These are phyloP conservation scores for Protomyctophum bolini DNA, from an alignment of 2,113 vertebrate species.

Conservation along the genomic window DNA sequence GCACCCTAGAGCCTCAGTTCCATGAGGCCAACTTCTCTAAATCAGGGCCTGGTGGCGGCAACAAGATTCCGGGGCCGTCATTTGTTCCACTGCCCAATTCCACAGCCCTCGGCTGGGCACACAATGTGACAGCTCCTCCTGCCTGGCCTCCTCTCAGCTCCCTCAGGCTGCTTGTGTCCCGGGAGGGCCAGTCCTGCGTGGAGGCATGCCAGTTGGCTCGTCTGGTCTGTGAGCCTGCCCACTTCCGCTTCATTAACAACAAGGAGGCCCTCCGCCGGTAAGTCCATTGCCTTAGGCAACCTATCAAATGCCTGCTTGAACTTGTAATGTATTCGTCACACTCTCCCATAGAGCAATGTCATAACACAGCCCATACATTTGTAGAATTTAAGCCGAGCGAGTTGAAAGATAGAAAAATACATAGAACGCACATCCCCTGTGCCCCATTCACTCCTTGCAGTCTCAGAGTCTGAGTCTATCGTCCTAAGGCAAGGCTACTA, in stretches of 20 bases:
- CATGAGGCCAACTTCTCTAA: conserved; percentile 72
- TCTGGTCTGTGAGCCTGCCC: conserved; percentile 91
- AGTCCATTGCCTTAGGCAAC: conserved; percentile 46
- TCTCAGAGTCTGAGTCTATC: neutral
- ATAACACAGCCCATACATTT: too few relatives aligned
- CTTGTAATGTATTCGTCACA: too few relatives aligned
- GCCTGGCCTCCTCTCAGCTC: conserved; percentile 88
- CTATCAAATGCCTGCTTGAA: too few relatives aligned
- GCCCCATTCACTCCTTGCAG: neutral
- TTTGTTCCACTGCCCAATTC: conserved; percentile 83
- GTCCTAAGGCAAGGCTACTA: neutral
- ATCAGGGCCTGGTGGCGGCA: conserved; percentile 64
- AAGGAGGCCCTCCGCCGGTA: conserved; percentile 88
- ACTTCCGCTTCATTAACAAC: conserved; percentile 93
- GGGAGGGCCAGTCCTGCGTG: conserved; percentile 84
- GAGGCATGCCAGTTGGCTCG: conserved; percentile 82
- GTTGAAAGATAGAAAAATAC: too few relatives aligned
- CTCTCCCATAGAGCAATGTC: too few relatives aligned
- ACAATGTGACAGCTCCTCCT: conserved; percentile 60
- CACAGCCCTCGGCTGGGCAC: conserved; percentile 85
- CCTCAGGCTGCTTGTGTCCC: conserved; percentile 84
- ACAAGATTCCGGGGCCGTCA: conserved; percentile 52
- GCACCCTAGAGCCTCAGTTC: conserved; percentile 61
- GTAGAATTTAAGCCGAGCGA: too few relatives aligned
- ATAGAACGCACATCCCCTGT: too few relatives aligned